Conservation (phyloP, 2,797 vertebrate genomes). For the Squalus acanthias region DNA sequence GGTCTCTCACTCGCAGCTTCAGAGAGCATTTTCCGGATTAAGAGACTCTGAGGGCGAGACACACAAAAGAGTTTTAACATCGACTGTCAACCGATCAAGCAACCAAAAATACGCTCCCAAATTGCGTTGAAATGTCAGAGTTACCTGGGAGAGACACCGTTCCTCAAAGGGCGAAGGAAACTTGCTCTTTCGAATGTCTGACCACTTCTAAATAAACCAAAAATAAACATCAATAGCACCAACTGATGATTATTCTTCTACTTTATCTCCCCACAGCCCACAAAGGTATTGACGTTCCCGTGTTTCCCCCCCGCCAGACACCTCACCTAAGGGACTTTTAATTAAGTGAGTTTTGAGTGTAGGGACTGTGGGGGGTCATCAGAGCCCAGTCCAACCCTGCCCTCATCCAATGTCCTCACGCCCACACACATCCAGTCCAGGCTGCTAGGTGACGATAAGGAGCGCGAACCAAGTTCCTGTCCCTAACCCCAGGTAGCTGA, state of each 20-base stretch:
- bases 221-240: neutral
- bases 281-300: neutral
- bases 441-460: neutral
- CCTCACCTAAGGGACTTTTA: neutral
- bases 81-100: no score
- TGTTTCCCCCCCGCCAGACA: neutral
- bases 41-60: neutral
- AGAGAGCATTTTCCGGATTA: neutral
- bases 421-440: neutral
- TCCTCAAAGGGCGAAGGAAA: neutral
- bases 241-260: neutral
- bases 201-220: conserved; percentile 1
- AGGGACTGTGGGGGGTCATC: neutral
- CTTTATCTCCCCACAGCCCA: neutral
- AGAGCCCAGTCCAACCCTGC: neutral
- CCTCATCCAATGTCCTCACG: neutral
- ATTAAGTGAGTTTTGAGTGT: neutral
- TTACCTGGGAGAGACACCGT: neutral
- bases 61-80: neutral
- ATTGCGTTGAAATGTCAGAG: neutral
- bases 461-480: neutral
- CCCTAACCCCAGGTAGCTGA: neutral
- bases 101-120: neutral
- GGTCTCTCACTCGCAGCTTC: neutral
- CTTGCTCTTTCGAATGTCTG: neutral